Conservation (phyloP, 2,888 invertebrate genomes). For the Gandaritis pyraliata region DNA sequence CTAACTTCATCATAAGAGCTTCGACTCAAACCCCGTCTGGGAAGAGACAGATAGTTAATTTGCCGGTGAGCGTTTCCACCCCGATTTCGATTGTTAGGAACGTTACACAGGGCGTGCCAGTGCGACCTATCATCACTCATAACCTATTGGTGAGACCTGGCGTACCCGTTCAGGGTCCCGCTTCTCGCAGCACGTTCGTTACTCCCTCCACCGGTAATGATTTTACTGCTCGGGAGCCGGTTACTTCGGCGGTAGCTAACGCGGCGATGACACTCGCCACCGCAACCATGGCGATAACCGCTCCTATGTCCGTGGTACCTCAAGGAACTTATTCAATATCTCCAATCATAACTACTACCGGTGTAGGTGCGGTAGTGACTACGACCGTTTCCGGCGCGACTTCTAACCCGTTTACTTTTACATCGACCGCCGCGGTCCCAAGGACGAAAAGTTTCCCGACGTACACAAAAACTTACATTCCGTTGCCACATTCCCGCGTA, state of each 20-base stretch:
- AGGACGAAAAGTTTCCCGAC: slow-evolving; percentile 2
- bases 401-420: slow-evolving; percentile 4
- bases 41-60: slow-evolving; percentile 17
- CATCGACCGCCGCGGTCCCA: slow-evolving; percentile 6
- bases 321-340: slow-evolving; percentile 13
- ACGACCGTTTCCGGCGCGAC: slow-evolving; percentile 8
- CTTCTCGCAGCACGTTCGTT: slow-evolving; percentile 22
- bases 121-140: slow-evolving; percentile 12
- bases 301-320: slow-evolving; percentile 9
- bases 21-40: slow-evolving; percentile 19
- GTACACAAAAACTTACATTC: slow-evolving; percentile 21
- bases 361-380: not conserved
- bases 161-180: slow-evolving; percentile 4
- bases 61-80: slow-evolving; percentile 24
- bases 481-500: slow-evolving; percentile 12
- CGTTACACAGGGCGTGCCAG: not conserved
- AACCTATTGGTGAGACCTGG: slow-evolving; percentile 14
- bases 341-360: slow-evolving; percentile 14
- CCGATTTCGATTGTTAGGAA: slow-evolving; percentile 20
- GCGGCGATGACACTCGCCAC: slow-evolving; percentile 1
- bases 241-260: not conserved
- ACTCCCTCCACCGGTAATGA: slow-evolving; percentile 14
- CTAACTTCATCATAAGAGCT: slow-evolving; percentile 24
- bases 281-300: slow-evolving; percentile 17
- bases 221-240: not conserved